A percentile compares a stretch with the other conserved stretches of the same genome.
These are phyloP conservation scores for Caenorhabditis sp. DNA, from an alignment of 2,888 invertebrate genomes.

Conservation along the genomic window DNA sequence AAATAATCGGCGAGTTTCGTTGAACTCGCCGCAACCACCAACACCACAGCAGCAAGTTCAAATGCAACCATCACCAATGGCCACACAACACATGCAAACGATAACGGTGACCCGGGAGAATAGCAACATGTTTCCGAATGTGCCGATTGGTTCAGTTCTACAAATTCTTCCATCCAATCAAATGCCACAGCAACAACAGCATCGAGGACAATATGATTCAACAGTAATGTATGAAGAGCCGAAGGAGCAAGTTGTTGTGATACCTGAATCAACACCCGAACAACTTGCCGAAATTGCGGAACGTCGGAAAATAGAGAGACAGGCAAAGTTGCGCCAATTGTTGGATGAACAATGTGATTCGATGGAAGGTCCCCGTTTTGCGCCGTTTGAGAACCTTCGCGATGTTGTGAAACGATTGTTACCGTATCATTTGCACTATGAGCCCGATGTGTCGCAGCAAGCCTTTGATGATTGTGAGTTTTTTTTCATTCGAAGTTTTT, in stretches of 20 bases:
- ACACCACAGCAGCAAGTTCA: not conserved
- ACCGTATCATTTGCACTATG: conserved; percentile 28
- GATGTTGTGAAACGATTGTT: conserved; percentile 43
- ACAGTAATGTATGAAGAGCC: not conserved
- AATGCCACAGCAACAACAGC: not conserved
- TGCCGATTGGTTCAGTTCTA: conserved; percentile 7
- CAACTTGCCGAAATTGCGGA: not conserved
- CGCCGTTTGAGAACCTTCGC: conserved; percentile 26
- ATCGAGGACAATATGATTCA: not conserved
- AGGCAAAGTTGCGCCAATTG: not conserved
- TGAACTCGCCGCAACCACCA: not conserved
- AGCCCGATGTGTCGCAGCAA: conserved; percentile 26
- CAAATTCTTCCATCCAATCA: not conserved
- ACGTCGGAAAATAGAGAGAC: not conserved
- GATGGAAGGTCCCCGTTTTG: conserved; percentile 12
- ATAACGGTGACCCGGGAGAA: not conserved
- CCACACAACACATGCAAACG: not conserved
- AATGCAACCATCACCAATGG: not conserved
- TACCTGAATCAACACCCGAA: conserved; percentile 4
- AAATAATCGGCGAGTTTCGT: not conserved
- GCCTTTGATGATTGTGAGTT: conserved; percentile 42
- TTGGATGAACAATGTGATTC: not conserved
- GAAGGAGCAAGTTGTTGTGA: not conserved
- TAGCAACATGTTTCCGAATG: conserved; percentile 1
- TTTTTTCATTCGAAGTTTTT: not conserved